A percentile compares a stretch with the other conserved stretches of the same genome.
Evolutionary conservation across 1,140 invertebrate genomes (phyloP).

Genomic region (Armadillidium nasatum): DNA sequence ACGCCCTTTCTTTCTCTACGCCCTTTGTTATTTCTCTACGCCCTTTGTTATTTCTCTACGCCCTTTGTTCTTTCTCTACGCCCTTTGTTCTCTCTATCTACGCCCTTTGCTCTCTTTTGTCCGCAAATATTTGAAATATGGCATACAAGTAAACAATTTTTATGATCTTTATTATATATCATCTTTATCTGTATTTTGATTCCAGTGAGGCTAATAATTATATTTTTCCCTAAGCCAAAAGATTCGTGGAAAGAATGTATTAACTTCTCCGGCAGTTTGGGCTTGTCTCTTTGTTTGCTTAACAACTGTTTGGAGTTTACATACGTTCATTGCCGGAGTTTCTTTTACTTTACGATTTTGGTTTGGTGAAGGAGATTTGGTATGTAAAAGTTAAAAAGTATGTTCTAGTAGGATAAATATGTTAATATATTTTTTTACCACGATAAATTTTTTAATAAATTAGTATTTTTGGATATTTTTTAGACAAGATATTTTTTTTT

Average conservation of each 20-base stretch:
- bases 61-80: no score
- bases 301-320: neutral
- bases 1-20: no score
- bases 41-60: no score
- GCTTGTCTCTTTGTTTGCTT: neutral
- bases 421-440: neutral
- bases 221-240: neutral
- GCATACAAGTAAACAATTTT: no score
- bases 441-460: no score
- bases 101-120: no score
- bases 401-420: neutral
- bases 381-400: neutral
- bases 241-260: neutral
- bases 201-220: neutral
- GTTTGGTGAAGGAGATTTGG: neutral
- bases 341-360: neutral
- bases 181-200: neutral
- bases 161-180: neutral
- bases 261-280: neutral
- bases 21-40: no score
- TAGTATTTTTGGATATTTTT: no score
- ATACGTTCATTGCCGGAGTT: neutral
- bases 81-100: no score
- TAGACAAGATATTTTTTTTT: no score
- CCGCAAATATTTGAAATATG: no score